A percentile compares a stretch with the other conserved stretches of the same genome.
These are phyloP conservation scores for Parapristionchus giblindavisi DNA, from an alignment of 2,888 invertebrate species.

Conservation along the genomic window DNA sequence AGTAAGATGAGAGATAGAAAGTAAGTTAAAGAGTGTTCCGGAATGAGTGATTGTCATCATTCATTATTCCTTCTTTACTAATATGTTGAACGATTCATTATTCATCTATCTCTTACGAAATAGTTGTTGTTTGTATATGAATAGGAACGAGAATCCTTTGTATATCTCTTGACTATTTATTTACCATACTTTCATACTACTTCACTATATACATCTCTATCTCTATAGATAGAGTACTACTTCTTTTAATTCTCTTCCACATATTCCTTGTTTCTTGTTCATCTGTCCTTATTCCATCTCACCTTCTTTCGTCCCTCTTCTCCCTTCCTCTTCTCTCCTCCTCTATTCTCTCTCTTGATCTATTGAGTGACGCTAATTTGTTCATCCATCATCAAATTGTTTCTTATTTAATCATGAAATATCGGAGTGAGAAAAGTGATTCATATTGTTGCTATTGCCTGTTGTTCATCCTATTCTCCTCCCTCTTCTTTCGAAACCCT, in stretches of 20 bases:
- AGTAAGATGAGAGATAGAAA: conserved; percentile 10
- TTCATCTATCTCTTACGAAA: no score
- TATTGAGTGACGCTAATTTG: no score
- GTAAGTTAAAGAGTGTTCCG: conserved; percentile 22
- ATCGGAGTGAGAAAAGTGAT: no score
- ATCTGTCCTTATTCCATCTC: conserved; percentile 5
- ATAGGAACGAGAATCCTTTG: no score
- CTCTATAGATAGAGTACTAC: no score
- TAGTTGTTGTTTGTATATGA: no score
- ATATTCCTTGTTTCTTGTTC: background rate
- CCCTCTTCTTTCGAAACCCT: background rate
- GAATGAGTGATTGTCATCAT: background rate
- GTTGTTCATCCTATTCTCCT: conserved; percentile 19
- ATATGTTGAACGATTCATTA: no score
- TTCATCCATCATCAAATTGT: conserved; percentile 21
- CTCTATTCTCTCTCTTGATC: conserved; percentile 17
- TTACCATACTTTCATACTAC: no score
- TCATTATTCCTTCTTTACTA: no score
- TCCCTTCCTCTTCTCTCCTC: conserved; percentile 14
- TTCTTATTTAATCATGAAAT: conserved; percentile 29
- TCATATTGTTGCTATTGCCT: no score
- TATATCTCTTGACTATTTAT: no score
- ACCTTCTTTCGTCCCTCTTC: background rate
- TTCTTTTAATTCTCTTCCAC: background rate
- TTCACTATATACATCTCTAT: no score